Evolutionary conservation across 2,797 vertebrate species (phyloP).

Genomic region (Chelon auratus): DNA sequence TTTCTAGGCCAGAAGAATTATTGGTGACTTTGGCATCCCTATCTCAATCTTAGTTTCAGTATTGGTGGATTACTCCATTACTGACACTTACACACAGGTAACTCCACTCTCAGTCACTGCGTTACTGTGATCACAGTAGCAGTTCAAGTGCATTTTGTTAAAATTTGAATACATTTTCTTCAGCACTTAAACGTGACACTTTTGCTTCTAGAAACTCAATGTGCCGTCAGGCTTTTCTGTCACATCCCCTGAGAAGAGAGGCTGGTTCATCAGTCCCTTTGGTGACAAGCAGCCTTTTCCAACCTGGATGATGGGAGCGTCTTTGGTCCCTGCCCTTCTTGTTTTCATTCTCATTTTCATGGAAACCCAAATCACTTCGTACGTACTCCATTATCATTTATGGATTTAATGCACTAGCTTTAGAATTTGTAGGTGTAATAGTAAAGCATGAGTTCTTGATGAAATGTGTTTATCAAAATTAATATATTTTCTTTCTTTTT

Average conservation of each 20-base stretch:
- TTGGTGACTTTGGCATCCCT: conserved; percentile 96
- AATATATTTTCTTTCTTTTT: accelerated
- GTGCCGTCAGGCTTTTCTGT: conserved; percentile 95
- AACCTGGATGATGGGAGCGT: conserved; percentile 96
- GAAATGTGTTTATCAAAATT: background rate
- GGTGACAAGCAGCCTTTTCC: conserved; percentile 93
- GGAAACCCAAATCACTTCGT: conserved; percentile 99
- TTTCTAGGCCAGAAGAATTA: conserved; percentile 92
- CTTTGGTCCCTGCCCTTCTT: conserved; percentile 91
- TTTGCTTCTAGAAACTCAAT: conserved; percentile 88
- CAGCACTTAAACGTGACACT: background rate
- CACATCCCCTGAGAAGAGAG: conserved; percentile 93
- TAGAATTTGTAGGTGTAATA: background rate
- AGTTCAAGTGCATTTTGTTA: background rate
- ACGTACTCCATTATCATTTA: conserved; percentile 66
- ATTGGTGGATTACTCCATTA: conserved; percentile 90
- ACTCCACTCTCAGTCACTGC: background rate
- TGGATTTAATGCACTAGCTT: background rate
- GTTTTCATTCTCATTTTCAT: conserved; percentile 99
- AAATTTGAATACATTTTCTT: background rate
- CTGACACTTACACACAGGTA: conserved; percentile 96
- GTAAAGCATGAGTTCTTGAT: background rate
- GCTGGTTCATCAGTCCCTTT: conserved; percentile 97
- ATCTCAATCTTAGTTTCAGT: conserved; percentile 96
- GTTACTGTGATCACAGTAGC: background rate